Base-by-base conservation (phyloP, 2,113 vertebrate species). In the Ammodytes marinus region DNA sequence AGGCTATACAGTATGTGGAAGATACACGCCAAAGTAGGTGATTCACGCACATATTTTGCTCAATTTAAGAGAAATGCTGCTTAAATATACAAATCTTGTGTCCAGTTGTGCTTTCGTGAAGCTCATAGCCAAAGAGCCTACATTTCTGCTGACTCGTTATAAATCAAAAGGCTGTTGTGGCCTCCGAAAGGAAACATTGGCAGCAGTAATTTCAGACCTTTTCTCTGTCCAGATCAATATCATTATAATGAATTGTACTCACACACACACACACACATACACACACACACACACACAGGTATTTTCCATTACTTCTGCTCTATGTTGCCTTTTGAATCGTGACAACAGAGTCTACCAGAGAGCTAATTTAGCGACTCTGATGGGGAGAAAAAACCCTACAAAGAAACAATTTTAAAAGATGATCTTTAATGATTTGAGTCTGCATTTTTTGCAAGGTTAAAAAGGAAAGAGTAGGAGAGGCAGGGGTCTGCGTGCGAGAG, bases 161-260 rank as follows among this genome's bases (percentile, higher is more conserved):
- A 77, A 89, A 88, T 89, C 84, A 82, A 82, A 91, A 70, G 0
- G 4, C 75, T 64, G 67, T 65, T 19, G 19, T 57, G 74, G 90
- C 60, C 76, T 84, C 85, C n/a, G 27, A 54, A 83, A 83, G 76
- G 61, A 90, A 89, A 84, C 88, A 69, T 83, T 57, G 39, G 72
- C 77, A 74, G 74, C 65, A 57, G 67, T 65, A 84, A 84, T 80
- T 74, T 75, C 77, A 49, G 87, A 88, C 84, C 67, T 61, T 88
- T 86, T 77, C 79, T 84, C 78, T 55, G 68, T 88, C 67, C 65
- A 83, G 88, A 92, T 93, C 90, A 87, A 89, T 91, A 93, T 86
- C 88, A 80, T 66, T 77, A 70, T 82, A 90, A 88, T 89, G 77
- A 88, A 91, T 84, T 80, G 87, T 80, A 84, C 82, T 80, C 77